These are phyloP conservation scores for Siniperca obscura DNA, from an alignment of 2,797 vertebrate genomes.

Conservation along the genomic window DNA sequence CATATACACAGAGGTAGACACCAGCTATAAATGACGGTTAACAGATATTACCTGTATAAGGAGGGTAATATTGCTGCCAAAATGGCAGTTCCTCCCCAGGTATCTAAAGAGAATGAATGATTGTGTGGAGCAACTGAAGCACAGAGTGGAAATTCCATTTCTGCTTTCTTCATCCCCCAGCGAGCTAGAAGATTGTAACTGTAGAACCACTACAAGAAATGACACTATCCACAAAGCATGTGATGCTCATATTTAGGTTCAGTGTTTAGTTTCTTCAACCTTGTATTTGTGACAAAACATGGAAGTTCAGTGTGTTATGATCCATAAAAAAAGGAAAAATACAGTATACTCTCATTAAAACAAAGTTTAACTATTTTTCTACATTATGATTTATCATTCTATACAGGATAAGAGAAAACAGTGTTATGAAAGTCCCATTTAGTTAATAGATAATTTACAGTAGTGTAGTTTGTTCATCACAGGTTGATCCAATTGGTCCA, in stretches of 20 bases:
- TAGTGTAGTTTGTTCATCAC: constrained; percentile 36
- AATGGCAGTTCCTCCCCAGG: background rate
- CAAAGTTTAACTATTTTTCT: constrained; percentile 26
- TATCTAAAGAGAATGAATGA: background rate
- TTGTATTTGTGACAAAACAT: constrained; percentile 1
- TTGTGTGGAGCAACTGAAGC: background rate
- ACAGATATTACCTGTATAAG: background rate
- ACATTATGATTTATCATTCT: constrained; percentile 40
- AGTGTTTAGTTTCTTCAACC: background rate
- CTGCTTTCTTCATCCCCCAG: background rate
- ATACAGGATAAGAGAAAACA: constrained; percentile 40
- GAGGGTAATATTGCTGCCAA: background rate
- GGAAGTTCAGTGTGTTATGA: background rate
- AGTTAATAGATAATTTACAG: constrained; percentile 54
- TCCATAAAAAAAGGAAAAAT: background rate
- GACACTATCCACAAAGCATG: background rate
- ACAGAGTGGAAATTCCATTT: background rate
- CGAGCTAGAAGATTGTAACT: background rate
- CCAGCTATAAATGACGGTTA: background rate
- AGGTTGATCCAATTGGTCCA: constrained; percentile 58
- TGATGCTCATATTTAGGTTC: background rate
- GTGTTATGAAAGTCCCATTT: constrained; percentile 28
- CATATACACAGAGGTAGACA: background rate
- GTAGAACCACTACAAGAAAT: background rate
- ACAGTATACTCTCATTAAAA: constrained; percentile 26